Evolutionary conservation across 1,140 invertebrate species (phyloP), one percentile per base, ranked within the genome.

Genomic region (Aplysia californica): DNA sequence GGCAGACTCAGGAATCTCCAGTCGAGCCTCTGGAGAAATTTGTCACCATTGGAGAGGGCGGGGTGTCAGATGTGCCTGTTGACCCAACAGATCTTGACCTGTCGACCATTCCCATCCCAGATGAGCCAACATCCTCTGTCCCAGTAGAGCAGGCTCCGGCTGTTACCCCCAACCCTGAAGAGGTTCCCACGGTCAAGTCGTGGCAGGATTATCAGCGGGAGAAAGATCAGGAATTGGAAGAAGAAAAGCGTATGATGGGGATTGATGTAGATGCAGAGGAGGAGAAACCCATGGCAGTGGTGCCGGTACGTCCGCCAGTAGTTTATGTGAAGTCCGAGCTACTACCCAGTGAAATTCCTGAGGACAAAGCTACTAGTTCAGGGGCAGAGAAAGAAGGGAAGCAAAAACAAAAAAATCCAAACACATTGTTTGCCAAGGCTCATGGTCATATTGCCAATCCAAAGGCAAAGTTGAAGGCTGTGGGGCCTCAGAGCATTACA

Each of bases 231-330:
- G 36, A 6, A 21, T 26, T 23, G 2, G 58, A 39, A 61, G 71
- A 73, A 4, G 36, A 64, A 26, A 39, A 64, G 36, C 38, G 21
- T 29, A 64, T 56, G 36, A 55, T 64, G 71, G 44, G 56, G 21
- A 64, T 73, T 26, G 71, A 73, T 50, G 36, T 56, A 2, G 56
- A 61, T 64, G 71, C 36, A 29, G 21, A 61, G 3, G 56, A 31
- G 31, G 58, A 50, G n/a, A 1, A 41, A 10, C 58, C 71, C 31
- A 2, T 64, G 20, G 2, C 21, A 5, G 31, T 29, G n/a, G n/a
- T 58, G 15, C n/a, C 33, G 23, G 35, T 6, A 2, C 41, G 5
- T 23, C 71, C 71, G 5, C 71, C 44, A 21, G 10, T 58, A 29
- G 6, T 39, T 6, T 26, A n/a, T n/a, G n/a, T n/a, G n/a, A n/a